Evolutionary conservation across 2,888 invertebrate species (phyloP), one percentile per base, ranked within the genome.

Genomic region (Homarus gammarus): DNA sequence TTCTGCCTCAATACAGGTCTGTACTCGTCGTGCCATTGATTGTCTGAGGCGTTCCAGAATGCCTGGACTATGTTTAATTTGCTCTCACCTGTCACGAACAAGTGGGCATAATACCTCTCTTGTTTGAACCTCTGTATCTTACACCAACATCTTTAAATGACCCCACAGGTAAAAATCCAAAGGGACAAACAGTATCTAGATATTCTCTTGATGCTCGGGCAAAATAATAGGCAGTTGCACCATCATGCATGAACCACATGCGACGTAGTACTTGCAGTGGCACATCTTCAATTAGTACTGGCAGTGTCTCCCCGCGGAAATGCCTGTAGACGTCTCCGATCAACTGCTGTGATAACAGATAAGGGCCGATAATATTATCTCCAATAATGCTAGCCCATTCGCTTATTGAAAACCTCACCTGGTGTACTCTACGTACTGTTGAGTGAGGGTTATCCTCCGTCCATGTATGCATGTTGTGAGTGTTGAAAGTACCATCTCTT

Each of bases 251-350:
- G 49, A 83, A 31, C 83, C 83, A 83, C 72, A 84, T 72, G 51
- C 72, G 49, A 84, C 51, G 40, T 84, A 27, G 84, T 44, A 84
- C 72, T 72, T 36, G 49, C 70, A 68, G 84, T n/a, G 72, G 70
- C 44, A 72, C 5, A n/a, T 72, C 84, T 18, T 72, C 70, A 72
- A 72, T n/a, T 84, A 72, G 44, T 31, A 72, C 84, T 93, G 92
- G 92, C 64, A 92, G 77, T 3, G 85, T 83, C 36, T 92, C 83
- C 92, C 92, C 91, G 92, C 73, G 91, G 87, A 92, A 92, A 22
- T 92, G 73, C 72, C 92, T 88, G 88, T 92, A 93, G 8, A 49
- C 68, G 15, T 84, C 78, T n/a, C 91, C 92, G 75, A 89, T 92
- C 75, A 92, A 85, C 51, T 88, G 78, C 33, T 49, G 36, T 44